phyloP scores from a whole-genome alignment of 2,797 vertebrate species.

The Danionella dracula region DNA sequence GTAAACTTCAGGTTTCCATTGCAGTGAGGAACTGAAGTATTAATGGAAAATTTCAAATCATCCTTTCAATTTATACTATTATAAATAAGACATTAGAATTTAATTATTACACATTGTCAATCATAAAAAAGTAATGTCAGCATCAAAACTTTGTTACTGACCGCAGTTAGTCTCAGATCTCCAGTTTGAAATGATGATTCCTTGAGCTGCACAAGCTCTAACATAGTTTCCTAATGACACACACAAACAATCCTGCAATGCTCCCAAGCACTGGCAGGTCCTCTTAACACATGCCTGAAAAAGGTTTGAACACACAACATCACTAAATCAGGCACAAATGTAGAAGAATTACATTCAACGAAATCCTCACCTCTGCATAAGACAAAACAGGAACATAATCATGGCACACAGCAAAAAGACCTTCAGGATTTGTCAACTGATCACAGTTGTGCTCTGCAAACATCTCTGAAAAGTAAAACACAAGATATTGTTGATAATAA shows the following conservation, averaged over 20 bases:
- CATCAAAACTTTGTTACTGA: constrained; percentile 41
- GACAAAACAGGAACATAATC: constrained; percentile 54
- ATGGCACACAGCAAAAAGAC: constrained; percentile 70
- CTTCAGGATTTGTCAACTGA: constrained; percentile 52
- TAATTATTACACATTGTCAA: no score
- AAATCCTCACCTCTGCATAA: constrained; percentile 47
- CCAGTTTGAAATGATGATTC: constrained; percentile 59
- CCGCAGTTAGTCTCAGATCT: constrained; percentile 57
- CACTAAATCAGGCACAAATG: neutral
- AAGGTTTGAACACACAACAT: no score
- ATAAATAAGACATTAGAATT: no score
- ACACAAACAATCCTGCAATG: constrained; percentile 54
- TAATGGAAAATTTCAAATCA: no score
- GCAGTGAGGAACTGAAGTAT: constrained; percentile 50
- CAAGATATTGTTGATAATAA: neutral
- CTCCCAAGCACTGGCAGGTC: constrained; percentile 54
- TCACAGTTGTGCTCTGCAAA: constrained; percentile 58
- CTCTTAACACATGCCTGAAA: constrained; percentile 59
- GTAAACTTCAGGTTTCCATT: constrained; percentile 58
- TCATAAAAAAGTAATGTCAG: no score
- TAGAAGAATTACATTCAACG: neutral
- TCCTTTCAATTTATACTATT: no score
- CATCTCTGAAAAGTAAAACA: constrained; percentile 57
- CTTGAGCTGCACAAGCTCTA: constrained; percentile 63
- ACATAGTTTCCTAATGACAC: constrained; percentile 61